A percentile compares a stretch with the other conserved stretches of the same genome.
phyloP scores from a whole-genome alignment of 2,888 invertebrate species.

The Rhagonycha lutea region DNA sequence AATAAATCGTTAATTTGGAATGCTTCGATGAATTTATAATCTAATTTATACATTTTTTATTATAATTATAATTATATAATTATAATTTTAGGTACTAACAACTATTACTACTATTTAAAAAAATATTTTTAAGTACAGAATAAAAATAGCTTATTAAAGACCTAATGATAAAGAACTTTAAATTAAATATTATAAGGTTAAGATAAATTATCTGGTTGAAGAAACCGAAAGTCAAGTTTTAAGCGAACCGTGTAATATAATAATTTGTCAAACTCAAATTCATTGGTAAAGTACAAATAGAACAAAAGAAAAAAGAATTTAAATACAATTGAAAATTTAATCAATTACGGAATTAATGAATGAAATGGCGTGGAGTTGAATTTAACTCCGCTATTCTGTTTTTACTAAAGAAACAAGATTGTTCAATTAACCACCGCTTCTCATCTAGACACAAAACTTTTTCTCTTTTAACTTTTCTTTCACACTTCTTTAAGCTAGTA shows the following conservation, averaged over 20 bases:
- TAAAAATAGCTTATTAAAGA: neutral
- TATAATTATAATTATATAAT: neutral
- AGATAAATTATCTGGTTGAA: constrained; percentile 4
- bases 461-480: constrained; percentile 38
- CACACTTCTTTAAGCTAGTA: constrained; percentile 38
- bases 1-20: neutral
- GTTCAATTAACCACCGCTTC: constrained; percentile 48
- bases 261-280: constrained; percentile 30
- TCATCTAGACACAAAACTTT: constrained; percentile 45
- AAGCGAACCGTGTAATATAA: constrained; percentile 27
- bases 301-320: constrained; percentile 33
- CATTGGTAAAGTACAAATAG: constrained; percentile 29
- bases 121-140: neutral
- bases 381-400: constrained; percentile 40
- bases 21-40: neutral
- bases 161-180: neutral
- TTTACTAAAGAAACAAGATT: constrained; percentile 42
- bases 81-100: neutral
- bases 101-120: neutral
- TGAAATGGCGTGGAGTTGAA: constrained; percentile 40
- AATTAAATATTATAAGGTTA: neutral
- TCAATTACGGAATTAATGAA: constrained; percentile 44
- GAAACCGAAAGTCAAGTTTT: constrained; percentile 11
- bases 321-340: constrained; percentile 42
- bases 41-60: neutral